phyloP scores from a whole-genome alignment of 2,797 vertebrate genomes.

The Heterohyrax brucei region DNA sequence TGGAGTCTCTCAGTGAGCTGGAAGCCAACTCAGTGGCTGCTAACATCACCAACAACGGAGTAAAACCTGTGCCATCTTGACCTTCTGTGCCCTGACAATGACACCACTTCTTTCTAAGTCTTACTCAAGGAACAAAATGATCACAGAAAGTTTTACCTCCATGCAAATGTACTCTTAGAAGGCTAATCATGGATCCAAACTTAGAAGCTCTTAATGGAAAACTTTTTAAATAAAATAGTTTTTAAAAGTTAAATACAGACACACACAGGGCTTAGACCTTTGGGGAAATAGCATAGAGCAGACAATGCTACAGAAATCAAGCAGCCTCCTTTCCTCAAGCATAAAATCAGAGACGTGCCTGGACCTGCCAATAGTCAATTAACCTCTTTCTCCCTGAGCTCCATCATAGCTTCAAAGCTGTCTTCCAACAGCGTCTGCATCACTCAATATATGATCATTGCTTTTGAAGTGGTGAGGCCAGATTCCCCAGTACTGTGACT shows the following conservation, averaged over 20 bases:
- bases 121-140: neutral
- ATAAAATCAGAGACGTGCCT: neutral
- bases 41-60: neutral
- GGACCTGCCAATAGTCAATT: too few relatives aligned
- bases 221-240: neutral
- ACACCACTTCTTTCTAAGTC: neutral
- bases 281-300: neutral
- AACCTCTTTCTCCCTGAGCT: neutral
- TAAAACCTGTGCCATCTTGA: neutral
- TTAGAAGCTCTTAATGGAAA: neutral
- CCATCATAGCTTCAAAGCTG: accelerated
- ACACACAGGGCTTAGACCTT: neutral
- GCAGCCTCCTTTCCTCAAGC: neutral
- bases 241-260: neutral
- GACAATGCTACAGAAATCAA: neutral
- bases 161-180: neutral
- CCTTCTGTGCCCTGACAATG: accelerated
- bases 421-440: neutral
- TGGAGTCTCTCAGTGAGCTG: neutral
- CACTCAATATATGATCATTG: neutral
- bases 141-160: neutral
- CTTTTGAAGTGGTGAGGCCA: neutral
- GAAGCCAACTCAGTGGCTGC: neutral
- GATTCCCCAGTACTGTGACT: neutral
- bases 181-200: neutral